A percentile compares a stretch with the other conserved stretches of the same genome.
Evolutionary conservation across 2,888 invertebrate species (phyloP).

Genomic region (Cylloceria caligata): DNA sequence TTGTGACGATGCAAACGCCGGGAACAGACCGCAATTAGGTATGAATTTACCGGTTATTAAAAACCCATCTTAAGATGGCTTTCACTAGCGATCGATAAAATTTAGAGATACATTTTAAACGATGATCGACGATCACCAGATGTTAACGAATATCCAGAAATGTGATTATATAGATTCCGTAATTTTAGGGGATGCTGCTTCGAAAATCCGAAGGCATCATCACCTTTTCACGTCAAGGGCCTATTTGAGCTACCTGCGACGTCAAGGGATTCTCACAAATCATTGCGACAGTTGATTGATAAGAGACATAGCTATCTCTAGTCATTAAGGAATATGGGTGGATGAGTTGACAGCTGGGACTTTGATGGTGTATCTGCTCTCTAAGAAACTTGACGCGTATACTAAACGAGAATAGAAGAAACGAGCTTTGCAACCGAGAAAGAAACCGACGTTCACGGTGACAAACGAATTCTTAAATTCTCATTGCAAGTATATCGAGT

Average conservation of each 20-base stretch:
- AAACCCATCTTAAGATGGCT: constrained; percentile 18
- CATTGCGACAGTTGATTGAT: constrained; percentile 24
- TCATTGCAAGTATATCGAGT: constrained; percentile 47
- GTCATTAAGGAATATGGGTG: constrained; percentile 25
- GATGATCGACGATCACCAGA: constrained; percentile 25
- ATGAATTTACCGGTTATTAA: constrained; percentile 21
- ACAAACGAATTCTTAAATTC: constrained; percentile 27
- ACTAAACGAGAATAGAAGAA: constrained; percentile 32
- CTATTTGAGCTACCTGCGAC: constrained; percentile 19
- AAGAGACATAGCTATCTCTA: background rate
- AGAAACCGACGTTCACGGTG: constrained; percentile 19
- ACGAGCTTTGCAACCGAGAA: background rate
- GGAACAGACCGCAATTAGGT: constrained; percentile 23
- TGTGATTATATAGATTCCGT: constrained; percentile 22
- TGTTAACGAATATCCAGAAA: constrained; percentile 37
- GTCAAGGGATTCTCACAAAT: constrained; percentile 10
- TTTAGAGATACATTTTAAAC: constrained; percentile 24
- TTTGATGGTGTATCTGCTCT: constrained; percentile 16
- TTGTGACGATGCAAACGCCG: background rate
- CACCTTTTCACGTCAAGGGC: constrained; percentile 23
- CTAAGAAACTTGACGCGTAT: constrained; percentile 30
- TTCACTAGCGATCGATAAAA: constrained; percentile 25
- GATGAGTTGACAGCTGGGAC: constrained; percentile 14
- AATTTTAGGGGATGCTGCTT: constrained; percentile 23
- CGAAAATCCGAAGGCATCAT: constrained; percentile 26